Evolutionary conservation across 2,888 invertebrate species (phyloP), one percentile per base, ranked within the genome.

Genomic region (Cosmorhoe ocellata): DNA sequence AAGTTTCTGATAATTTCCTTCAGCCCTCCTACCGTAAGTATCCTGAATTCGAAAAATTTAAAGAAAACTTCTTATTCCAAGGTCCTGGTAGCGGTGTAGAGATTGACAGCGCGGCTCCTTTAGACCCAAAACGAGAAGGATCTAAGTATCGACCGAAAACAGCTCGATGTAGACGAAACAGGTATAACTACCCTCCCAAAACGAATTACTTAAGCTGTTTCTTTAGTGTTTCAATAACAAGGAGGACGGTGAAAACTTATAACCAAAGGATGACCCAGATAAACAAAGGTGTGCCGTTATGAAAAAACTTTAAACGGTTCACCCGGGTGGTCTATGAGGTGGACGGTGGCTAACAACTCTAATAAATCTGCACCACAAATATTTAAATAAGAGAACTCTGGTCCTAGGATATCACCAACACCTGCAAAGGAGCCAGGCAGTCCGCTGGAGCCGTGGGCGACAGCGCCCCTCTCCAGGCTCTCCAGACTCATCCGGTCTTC

Each of bases 381-480:
- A 18, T 4, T 18, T 3, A 3, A 13, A 14, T 14, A n/a, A n/a
- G 14, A n/a, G n/a, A 32, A 11, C 11, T 9, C 9, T 46, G 45
- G 50, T 60, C 53, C 1, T 64, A 89, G 89, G 52, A 71, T 90
- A 44, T 86, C 87, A 3, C 89, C 75, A 12, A 57, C 59, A 0
- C 67, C 84, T 11, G 75, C 76, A 1, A 64, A 69, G 0, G 77
- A 79, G 30, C 43, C 76, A 2, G 79, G 79, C 10, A 88, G 85
- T 50, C 89, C 88, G 0, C 63, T 90, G 36, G 80, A 86, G 59
- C 89, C 79, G 0, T 90, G 89, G 90, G 90, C 90, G 5, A 89
- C 90, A 1, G 88, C 88, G 0, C 75, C 84, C 0, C 67, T 90
- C 11, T 84, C 86, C 0, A 69, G 81, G 3, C 69, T 89, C 4